Conservation (phyloP, 2,888 invertebrate genomes). For the Oligia fasciuncula region DNA sequence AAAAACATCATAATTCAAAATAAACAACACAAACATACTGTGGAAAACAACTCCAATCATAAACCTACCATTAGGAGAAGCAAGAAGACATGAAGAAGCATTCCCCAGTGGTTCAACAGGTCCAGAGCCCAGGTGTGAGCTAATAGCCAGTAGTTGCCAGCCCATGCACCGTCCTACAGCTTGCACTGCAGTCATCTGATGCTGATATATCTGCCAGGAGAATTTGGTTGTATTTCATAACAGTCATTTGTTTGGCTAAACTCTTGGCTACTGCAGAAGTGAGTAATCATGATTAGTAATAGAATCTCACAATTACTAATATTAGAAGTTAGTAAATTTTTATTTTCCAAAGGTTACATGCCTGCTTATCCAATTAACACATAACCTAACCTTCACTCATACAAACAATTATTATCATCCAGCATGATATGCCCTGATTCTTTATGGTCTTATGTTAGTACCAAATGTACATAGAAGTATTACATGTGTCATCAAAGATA, state of each 20-base stretch:
- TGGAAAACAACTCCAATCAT: not conserved
- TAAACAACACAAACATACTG: slow-evolving; percentile 5
- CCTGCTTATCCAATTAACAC: slow-evolving; percentile 49
- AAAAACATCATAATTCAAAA: not conserved
- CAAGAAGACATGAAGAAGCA: slow-evolving; percentile 97
- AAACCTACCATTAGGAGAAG: slow-evolving; percentile 94
- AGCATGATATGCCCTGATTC: not conserved
- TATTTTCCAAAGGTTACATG: not conserved
- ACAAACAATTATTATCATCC: slow-evolving; percentile 24
- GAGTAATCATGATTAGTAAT: slow-evolving; percentile 21
- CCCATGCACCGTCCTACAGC: slow-evolving; percentile 98
- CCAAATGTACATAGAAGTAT: not conserved
- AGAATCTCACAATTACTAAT: slow-evolving; percentile 20
- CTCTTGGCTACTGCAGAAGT: slow-evolving; percentile 4
- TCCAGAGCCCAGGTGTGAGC: slow-evolving; percentile 96
- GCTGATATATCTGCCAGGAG: slow-evolving; percentile 95
- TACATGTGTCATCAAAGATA: slow-evolving; percentile 28
- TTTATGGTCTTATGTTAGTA: slow-evolving; percentile 9
- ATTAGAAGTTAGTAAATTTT: slow-evolving; percentile 1
- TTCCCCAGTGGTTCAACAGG: slow-evolving; percentile 97
- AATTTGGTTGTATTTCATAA: slow-evolving; percentile 19
- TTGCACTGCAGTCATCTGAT: slow-evolving; percentile 97
- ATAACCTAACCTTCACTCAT: slow-evolving; percentile 43
- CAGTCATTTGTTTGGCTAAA: slow-evolving; percentile 11
- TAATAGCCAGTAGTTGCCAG: slow-evolving; percentile 97